phyloP scores from a whole-genome alignment of 2,113 vertebrate species.

The Acinonyx jubatus region DNA sequence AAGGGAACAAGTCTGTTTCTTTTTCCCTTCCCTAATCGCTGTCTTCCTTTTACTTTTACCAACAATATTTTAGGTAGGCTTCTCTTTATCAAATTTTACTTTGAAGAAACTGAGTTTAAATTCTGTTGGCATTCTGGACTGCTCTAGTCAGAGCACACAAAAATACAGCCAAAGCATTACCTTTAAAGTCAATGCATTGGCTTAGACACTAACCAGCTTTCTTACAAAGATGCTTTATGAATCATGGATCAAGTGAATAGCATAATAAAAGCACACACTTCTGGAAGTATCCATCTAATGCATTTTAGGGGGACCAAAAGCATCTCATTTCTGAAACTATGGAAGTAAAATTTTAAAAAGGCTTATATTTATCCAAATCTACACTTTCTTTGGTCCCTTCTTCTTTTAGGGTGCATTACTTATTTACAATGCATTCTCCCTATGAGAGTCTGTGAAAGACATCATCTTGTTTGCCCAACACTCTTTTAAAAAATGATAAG shows the following conservation, averaged over 20 bases:
- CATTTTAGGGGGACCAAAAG: conserved; percentile 30
- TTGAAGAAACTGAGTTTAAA: conserved; percentile 70
- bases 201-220: conserved; percentile 56
- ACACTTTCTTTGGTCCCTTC: conserved; percentile 25
- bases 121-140: conserved; percentile 49
- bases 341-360: conserved; percentile 68
- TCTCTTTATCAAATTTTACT: conserved; percentile 74
- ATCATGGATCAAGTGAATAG: conserved; percentile 77
- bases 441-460: background rate
- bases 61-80: conserved; percentile 58
- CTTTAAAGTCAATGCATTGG: conserved; percentile 78
- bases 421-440: conserved; percentile 21
- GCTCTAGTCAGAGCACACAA: conserved; percentile 62
- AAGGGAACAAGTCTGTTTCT: background rate
- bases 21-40: background rate
- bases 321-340: conserved; percentile 31
- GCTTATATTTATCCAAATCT: conserved; percentile 56
- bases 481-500: background rate
- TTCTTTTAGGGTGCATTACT: background rate
- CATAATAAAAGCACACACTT: conserved; percentile 67
- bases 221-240: conserved; percentile 79
- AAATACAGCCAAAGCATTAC: conserved; percentile 67
- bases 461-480: conserved; percentile 30
- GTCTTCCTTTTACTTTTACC: conserved; percentile 57
- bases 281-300: conserved; percentile 59